Evolutionary conservation across 2,888 invertebrate species (phyloP), one percentile per base, ranked within the genome.

Genomic region (Bugulina stolonifera): DNA sequence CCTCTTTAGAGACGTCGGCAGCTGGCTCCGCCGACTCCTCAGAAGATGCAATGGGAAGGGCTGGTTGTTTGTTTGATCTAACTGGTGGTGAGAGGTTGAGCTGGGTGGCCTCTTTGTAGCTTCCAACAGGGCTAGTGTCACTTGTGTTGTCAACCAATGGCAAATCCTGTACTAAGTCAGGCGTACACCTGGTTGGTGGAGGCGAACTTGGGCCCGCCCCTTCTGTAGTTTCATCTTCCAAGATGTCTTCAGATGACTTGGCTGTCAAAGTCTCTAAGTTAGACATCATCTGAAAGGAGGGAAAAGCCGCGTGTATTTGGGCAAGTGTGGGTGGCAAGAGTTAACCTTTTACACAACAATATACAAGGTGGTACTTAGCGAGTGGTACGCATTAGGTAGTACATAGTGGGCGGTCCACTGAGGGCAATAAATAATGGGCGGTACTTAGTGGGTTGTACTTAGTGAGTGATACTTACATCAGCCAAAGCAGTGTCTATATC

Each of bases 401-500:
- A n/a, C n/a, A n/a, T n/a, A n/a, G n/a, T n/a, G n/a, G n/a, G n/a
- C n/a, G n/a, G n/a, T n/a, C n/a, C n/a, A n/a, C n/a, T n/a, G n/a
- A n/a, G n/a, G n/a, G n/a, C n/a, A n/a, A n/a, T n/a, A n/a, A n/a
- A n/a, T n/a, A n/a, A n/a, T n/a, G n/a, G n/a, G n/a, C n/a, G n/a
- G n/a, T n/a, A n/a, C n/a, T n/a, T n/a, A n/a, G n/a, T n/a, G n/a
- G n/a, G n/a, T n/a, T n/a, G n/a, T n/a, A n/a, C n/a, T n/a, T n/a
- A n/a, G n/a, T n/a, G n/a, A 25, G 23, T 23, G 23, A 57, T 32
- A 27, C 64, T 34, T 2, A 85, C 82, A 75, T 83, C 83, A 22
- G 83, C 83, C 58, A 85, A 75, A n/a, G 84, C 84, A 58, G 76
- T 79, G 75, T 85, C 84, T 72, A 85, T 82, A 74, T 82, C 82